These are phyloP conservation scores for Chunga burmeisteri DNA, from an alignment of 2,113 vertebrate species.

Conservation along the genomic window DNA sequence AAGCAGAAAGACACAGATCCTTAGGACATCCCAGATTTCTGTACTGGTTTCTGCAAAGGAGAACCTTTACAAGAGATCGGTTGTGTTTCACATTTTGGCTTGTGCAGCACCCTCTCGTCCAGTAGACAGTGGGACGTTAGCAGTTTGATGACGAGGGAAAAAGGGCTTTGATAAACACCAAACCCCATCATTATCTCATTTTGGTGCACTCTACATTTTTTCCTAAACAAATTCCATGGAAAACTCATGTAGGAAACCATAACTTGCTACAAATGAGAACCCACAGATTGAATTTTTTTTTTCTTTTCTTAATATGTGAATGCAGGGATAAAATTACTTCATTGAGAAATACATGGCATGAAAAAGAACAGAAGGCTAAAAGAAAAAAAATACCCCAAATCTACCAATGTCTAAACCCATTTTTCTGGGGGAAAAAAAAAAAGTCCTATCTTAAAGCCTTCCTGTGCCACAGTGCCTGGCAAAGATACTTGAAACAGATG, in stretches of 20 bases:
- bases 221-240: slow-evolving; percentile 73
- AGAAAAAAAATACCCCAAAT: not conserved
- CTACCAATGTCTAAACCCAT: not conserved
- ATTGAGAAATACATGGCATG: slow-evolving; percentile 37
- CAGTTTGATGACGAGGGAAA: slow-evolving; percentile 39
- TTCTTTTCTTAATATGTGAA: slow-evolving; percentile 38
- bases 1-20: not conserved
- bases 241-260: slow-evolving; percentile 71
- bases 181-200: slow-evolving; percentile 78
- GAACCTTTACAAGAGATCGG: not conserved
- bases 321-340: slow-evolving; percentile 45
- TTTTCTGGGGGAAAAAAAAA: not conserved
- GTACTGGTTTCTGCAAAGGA: not conserved
- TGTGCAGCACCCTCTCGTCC: not conserved
- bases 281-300: slow-evolving; percentile 61
- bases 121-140: not conserved
- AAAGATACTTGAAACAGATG: not conserved
- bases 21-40: fast-evolving
- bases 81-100: not conserved
- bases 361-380: slow-evolving; percentile 2
- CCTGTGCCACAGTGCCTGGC: not conserved
- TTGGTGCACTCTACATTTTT: slow-evolving; percentile 70
- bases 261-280: slow-evolving; percentile 67
- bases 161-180: slow-evolving; percentile 72
- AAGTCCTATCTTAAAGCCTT: not conserved